Conservation (phyloP, 2,888 invertebrate genomes). For the Malthinus flaveolus region DNA sequence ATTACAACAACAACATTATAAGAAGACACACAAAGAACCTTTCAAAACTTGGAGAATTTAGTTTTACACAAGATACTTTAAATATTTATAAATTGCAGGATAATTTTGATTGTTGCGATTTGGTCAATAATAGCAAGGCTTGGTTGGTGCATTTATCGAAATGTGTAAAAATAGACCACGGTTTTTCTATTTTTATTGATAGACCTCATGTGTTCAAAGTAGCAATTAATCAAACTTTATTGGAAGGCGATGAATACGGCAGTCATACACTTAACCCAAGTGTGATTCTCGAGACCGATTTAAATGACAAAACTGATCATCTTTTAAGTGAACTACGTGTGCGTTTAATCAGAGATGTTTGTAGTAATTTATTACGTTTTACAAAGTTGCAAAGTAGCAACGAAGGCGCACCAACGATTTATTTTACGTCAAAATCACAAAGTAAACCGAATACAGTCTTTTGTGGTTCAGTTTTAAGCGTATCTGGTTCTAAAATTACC, state of each 20-base stretch:
- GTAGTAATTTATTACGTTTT: conserved; percentile 50
- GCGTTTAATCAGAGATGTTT: conserved; percentile 47
- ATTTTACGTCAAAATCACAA: conserved; percentile 54
- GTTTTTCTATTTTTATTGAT: conserved; percentile 60
- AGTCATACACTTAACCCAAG: conserved; percentile 17
- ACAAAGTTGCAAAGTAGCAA: conserved; percentile 46
- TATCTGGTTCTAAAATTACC: conserved; percentile 58
- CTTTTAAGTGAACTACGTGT: conserved; percentile 51
- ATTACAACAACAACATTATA: conserved; percentile 49
- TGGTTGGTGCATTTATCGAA: conserved; percentile 58
- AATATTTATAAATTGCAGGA: background rate
- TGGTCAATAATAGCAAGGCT: conserved; percentile 54
- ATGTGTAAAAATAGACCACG: conserved; percentile 53
- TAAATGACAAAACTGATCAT: conserved; percentile 35
- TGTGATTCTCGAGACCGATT: background rate
- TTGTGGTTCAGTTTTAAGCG: conserved; percentile 67
- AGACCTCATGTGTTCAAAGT: conserved; percentile 46
- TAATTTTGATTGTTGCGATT: conserved; percentile 7
- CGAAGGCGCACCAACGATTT: conserved; percentile 32
- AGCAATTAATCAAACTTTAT: conserved; percentile 44
- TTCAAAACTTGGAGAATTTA: conserved; percentile 63
- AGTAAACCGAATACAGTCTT: conserved; percentile 44
- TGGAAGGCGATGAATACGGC: conserved; percentile 43
- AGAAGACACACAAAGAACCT: conserved; percentile 65
- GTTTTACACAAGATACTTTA: conserved; percentile 59